Base-by-base conservation (phyloP, 2,888 invertebrate genomes). In the Lasioglossum morio region DNA sequence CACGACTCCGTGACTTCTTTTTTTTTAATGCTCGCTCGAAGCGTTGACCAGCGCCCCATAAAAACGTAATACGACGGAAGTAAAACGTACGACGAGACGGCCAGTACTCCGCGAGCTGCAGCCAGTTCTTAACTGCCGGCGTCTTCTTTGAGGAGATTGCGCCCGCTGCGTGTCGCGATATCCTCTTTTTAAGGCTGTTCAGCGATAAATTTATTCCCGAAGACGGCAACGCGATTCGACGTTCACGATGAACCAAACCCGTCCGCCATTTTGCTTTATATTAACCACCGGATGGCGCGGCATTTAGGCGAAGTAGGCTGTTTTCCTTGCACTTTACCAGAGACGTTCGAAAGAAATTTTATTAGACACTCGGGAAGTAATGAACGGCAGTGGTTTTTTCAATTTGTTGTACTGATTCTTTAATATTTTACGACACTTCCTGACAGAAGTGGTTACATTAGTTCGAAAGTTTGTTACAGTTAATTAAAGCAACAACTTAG, bases 1-100 rank as follows among this genome's bases (percentile, higher is more conserved):
- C 34, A n/a, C 53, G 10, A 53, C 30, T 34, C 34, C 66, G 19
- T 19, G 30, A 34, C 66, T 60, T 3, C 16, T 63, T 7, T 70
- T 76, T 60, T 76, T 30, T 81, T 81, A 69, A 75, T 30, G 40
- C 46, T 14, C n/a, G 4, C 80, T 16, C 74, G 40, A 85, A 69
- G 74, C 69, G 86, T 81, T 81, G 86, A 81, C 81, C 86, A 77
- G 73, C 23, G 69, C 57, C 60, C 53, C 76, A 57, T 86, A 86
- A 86, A 86, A 81, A 19, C n/a, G 76, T 79, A 81, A 75, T 77
- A 78, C 73, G 57, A 48, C 75, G 48, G 30, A n/a, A 72, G 46
- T 77, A 27, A 84, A 48, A 75, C 72, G 53, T 84, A 37, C 72
- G 43, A 69, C 27, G 30, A 19, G 23, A 30, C 16, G 10, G 16